Base-by-base conservation (phyloP, 2,797 vertebrate species). In the Pempheris klunzingeri region DNA sequence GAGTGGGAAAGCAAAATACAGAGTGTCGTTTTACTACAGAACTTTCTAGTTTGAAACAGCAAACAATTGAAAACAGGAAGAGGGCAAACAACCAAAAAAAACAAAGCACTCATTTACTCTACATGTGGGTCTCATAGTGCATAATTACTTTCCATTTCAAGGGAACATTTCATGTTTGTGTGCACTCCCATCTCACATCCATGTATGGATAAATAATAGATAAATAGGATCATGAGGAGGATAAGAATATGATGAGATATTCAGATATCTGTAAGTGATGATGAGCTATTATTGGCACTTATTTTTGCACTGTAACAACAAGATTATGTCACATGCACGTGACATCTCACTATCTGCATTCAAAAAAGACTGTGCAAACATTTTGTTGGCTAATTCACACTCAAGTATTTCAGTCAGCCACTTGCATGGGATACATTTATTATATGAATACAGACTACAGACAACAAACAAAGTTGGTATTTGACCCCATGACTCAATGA, bases 1-100 rank as follows among this genome's bases (percentile, higher is more conserved):
- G 68, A 81, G 65, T 79, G 73, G 79, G 65, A 62, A 70, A n/a
- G 26, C 7, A 49, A 82, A 74, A 72, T 9, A 43, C 39, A 78
- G 18, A 44, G 32, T 71, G 69, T 82, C 36, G 4, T 64, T 78
- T 80, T 22, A 67, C 24, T 28, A 46, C 20, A 47, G 28, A 81
- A 18, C 74, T 46, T 9, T 47, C 47, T 32, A 24, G 68, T 57
- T 74, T 84, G 30, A 80, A 83, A 15, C 34, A 52, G 36, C 28
- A 62, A 50, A 63, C 24, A 55, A 66, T 53, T 57, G 2, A 58
- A 53, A 74, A 32, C 34, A 63, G 14, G 12, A 53, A 39, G 18
- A 59, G 52, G 13, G 3, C n/a, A 71, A 78, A 65, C 18, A 22
- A 47, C 26, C 41, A 41, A 9, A 65, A 63, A n/a, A 66, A 58